Conservation (phyloP, 2,113 vertebrate genomes). For the Polypterus senegalus region DNA sequence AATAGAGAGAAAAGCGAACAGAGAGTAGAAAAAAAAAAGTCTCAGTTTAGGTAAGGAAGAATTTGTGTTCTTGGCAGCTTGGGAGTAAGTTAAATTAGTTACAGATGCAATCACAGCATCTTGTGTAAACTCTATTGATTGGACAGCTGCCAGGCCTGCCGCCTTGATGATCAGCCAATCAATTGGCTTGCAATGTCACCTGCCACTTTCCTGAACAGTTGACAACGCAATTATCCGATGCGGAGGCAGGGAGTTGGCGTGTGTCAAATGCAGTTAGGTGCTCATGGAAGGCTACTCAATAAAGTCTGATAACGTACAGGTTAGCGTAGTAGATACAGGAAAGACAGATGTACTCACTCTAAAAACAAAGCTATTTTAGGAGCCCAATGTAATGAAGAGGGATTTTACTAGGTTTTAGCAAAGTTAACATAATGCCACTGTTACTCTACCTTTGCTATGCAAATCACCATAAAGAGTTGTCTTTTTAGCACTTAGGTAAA, state of each 20-base stretch:
- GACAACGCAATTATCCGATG: slow-evolving; percentile 78
- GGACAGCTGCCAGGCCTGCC: slow-evolving; percentile 61
- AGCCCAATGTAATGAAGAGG: background rate
- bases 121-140: slow-evolving; percentile 72
- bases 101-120: slow-evolving; percentile 63
- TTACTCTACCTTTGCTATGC: too few species aligned
- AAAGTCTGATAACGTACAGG: slow-evolving; percentile 27
- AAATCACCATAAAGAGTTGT: too few species aligned
- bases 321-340: background rate
- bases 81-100: slow-evolving; percentile 65
- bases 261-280: slow-evolving; percentile 71
- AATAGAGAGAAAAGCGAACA: background rate
- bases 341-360: background rate
- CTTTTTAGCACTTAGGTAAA: too few species aligned
- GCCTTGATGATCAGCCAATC: slow-evolving; percentile 50
- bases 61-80: slow-evolving; percentile 29
- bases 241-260: slow-evolving; percentile 72
- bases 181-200: slow-evolving; percentile 66
- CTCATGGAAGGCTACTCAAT: slow-evolving; percentile 56
- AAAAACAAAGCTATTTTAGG: slow-evolving; percentile 3
- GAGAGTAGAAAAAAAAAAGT: background rate
- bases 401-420: background rate
- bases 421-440: background rate
- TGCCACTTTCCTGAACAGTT: slow-evolving; percentile 71
- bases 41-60: slow-evolving; percentile 6